Percentiles rank a stretch among this genome's conserved stretches.
Conservation (phyloP, 2,113 vertebrate species). For the Equus przewalskii region DNA sequence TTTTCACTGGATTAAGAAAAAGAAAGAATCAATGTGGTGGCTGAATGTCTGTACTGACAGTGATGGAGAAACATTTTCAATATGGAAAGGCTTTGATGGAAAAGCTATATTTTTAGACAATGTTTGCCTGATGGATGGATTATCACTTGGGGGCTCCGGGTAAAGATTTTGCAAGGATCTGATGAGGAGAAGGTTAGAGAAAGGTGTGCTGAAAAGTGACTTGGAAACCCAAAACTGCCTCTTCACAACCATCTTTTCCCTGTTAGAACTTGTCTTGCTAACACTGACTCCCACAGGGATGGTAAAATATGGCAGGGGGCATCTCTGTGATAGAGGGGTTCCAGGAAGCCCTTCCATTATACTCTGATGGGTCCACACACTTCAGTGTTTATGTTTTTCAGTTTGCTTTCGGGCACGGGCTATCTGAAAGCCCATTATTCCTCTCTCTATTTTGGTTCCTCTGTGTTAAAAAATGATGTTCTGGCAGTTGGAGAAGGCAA, state of each 20-base stretch:
- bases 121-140: not conserved
- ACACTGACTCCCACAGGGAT: not conserved
- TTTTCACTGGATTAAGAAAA: constrained; percentile 49
- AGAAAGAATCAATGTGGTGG: not conserved
- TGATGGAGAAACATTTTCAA: not conserved
- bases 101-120: not conserved
- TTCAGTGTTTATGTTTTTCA: not conserved
- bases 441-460: constrained; percentile 68
- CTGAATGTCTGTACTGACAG: not conserved
- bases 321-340: not conserved
- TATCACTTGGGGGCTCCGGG: not conserved
- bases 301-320: not conserved
- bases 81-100: not conserved
- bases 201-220: not conserved
- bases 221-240: not conserved
- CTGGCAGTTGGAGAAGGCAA: constrained; percentile 64
- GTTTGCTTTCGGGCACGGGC: constrained; percentile 42
- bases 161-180: not conserved
- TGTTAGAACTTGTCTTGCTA: not conserved
- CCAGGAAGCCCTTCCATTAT: not conserved
- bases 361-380: not conserved
- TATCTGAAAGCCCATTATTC: constrained; percentile 58
- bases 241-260: accelerated
- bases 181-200: not conserved
- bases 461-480: constrained; percentile 64